Base-by-base conservation (phyloP, 2,113 vertebrate genomes). In the Stegostoma tigrinum region DNA sequence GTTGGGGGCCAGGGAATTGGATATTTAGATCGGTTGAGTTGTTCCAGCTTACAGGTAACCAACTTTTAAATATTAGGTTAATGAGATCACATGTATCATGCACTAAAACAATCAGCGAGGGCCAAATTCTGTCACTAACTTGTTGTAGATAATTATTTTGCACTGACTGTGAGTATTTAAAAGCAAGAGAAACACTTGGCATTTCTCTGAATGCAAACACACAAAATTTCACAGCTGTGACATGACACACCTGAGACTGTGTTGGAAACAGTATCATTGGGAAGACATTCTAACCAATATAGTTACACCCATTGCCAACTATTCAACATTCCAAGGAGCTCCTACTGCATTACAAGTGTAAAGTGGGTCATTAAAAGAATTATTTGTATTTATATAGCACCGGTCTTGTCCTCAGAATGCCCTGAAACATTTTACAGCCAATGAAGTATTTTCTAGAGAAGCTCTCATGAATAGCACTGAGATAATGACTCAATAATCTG, bases 131-230 rank as follows among this genome's bases (percentile, higher is more conserved):
- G 89, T 93, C 34, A 66, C 89, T 93, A 19, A 66, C n/a, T 3
- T 21, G 34, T 93, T 42, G 89, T 93, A 67, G 66, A 38, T 93
- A 93, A 93, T 93, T 93, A 93, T 93, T 93, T 93, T 93, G 61
- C n/a, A 34, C 89, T 93, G 61, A 66, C 89, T 93, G 38, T 45
- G 38, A 42, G 80, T 83, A 17, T 83, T 83, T 93, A 66, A 93
- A 90, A 93, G 55, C n/a, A 93, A 93, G 6, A 93, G 61, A 93
- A n/a, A 38, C 61, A 93, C 89, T 93, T 93, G 19, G 66, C 89
- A 93, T 93, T 93, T 93, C n/a, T 93, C 61, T 93, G n/a, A 66
- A 66, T 67, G 89, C 34, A 38, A 93, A 38, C 89, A 66, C 34
- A 34, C 61, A 66, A 61, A 93, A 64, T n/a, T 66, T 93, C 89